Base-by-base conservation (phyloP, 2,797 vertebrate species). In the Passerculus sandwichensis region DNA sequence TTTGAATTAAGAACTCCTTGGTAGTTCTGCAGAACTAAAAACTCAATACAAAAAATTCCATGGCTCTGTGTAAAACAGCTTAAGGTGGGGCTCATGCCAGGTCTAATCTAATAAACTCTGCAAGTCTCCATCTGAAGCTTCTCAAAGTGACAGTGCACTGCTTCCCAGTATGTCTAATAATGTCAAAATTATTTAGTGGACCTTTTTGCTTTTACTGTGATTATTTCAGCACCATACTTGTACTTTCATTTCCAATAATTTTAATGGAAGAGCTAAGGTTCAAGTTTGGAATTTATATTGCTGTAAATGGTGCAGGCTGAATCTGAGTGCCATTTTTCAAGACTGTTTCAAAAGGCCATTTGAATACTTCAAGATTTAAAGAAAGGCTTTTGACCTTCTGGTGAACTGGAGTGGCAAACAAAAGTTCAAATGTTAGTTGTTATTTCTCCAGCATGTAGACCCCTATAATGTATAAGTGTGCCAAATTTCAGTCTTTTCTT, bases 161-260 rank as follows among this genome's bases (percentile, higher is more conserved):
- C 32, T 85, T 89, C 67, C 57, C 79, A 64, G 36, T 66, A 62
- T 72, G n/a, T 62, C 48, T 72, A 51, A 59, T 65, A 66, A 71
- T 36, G 27, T 66, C 73, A 50, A 6, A 69, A 78, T 72, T 93
- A 72, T 66, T 92, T 78, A 73, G 59, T 47, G 61, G 59, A 20
- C 21, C n/a, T 75, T 85, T 90, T 69, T 65, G 30, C 83, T 86
- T 34, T 70, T 73, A 59, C 16, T 81, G 4, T 48, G 71, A 48
- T 84, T 90, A 62, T 93, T 92, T 86, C 70, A 86, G 40, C 0
- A 0, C 32, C 66, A 59, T 81, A 30, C 42, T 80, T 75, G 59
- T 94, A 53, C 75, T 95, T 94, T 56, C 19, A 62, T 65, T 94
- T 91, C 76, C 71, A 94, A 86, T 60, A 86, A 84, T 65, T 77